Percentiles rank a stretch among this genome's conserved stretches.
These are phyloP conservation scores for Lepus townsendii DNA, from an alignment of 2,797 vertebrate species.

Conservation along the genomic window DNA sequence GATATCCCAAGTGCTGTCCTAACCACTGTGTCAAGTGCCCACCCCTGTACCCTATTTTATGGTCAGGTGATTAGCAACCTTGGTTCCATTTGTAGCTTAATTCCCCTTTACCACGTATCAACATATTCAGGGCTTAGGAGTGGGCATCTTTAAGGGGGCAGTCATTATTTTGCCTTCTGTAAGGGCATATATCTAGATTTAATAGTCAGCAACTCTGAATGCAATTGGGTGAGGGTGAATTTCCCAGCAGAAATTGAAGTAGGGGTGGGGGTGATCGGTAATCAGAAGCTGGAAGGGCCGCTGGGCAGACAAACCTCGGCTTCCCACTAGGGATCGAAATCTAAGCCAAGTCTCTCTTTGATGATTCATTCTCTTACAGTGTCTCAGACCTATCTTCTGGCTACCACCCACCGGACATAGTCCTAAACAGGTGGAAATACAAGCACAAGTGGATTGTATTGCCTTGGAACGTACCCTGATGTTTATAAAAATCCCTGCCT, in stretches of 20 bases:
- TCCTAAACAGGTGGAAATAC: not conserved
- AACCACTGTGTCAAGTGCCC: too few species aligned
- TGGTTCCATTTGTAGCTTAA: not conserved
- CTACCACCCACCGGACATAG: not conserved
- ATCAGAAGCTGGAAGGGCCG: not conserved
- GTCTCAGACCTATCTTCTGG: not conserved
- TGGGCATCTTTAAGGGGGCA: not conserved
- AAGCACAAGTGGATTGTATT: not conserved
- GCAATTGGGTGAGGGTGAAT: not conserved
- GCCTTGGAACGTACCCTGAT: conserved; percentile 1
- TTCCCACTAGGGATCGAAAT: not conserved
- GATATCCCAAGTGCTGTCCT: too few species aligned
- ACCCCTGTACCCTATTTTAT: not conserved
- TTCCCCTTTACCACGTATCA: not conserved
- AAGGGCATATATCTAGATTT: not conserved
- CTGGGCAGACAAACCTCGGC: not conserved
- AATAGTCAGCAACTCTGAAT: not conserved
- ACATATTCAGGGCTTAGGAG: not conserved
- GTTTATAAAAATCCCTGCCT: not conserved
- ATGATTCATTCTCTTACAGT: not conserved
- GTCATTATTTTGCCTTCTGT: not conserved
- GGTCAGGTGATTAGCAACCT: not conserved
- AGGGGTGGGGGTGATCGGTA: too few species aligned
- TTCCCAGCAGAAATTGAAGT: conserved; percentile 3
- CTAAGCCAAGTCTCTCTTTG: not conserved